Conservation (phyloP, 2,113 vertebrate genomes). For the Pogonocichla stellata region DNA sequence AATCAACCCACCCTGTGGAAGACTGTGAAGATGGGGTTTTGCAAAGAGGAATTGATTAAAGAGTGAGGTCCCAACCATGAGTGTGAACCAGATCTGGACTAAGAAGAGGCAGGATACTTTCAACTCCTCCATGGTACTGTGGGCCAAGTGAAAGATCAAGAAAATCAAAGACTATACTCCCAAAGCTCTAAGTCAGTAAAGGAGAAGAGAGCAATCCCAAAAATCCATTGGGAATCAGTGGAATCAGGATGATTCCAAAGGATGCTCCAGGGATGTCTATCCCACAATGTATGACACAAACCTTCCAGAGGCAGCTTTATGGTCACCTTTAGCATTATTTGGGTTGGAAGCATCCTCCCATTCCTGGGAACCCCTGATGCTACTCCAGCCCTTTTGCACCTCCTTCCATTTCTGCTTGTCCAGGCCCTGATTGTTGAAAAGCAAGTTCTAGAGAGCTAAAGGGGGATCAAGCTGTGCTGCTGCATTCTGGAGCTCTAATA, state of each 20-base stretch:
- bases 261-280: background rate
- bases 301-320: background rate
- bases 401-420: background rate
- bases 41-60: conserved; percentile 53
- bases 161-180: background rate
- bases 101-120: background rate
- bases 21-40: conserved; percentile 16
- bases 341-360: background rate
- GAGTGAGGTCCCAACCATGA: background rate
- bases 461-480: background rate
- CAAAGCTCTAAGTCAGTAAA: background rate
- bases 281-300: rapidly evolving
- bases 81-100: background rate
- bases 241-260: background rate
- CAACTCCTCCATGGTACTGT: background rate
- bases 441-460: background rate
- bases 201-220: background rate
- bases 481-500: background rate
- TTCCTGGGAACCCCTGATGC: background rate
- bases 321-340: background rate
- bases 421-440: background rate
- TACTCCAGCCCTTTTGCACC: background rate
- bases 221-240: background rate
- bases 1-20: background rate
- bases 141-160: background rate